Conservation (phyloP, 2,888 invertebrate species). For the Meloe dianella region DNA sequence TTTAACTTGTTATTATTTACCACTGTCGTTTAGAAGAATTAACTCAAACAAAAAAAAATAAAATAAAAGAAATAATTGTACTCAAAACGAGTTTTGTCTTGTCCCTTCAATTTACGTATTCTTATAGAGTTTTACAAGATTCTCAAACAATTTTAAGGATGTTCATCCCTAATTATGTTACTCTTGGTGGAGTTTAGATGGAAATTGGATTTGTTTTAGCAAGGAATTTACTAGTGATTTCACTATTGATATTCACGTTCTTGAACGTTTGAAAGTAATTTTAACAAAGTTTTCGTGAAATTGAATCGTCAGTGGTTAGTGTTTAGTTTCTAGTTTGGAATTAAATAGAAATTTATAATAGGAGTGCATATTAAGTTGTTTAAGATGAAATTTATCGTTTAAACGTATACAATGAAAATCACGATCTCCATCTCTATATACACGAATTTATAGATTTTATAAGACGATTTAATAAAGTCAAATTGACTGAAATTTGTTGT, state of each 20-base stretch:
- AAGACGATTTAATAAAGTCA: no score
- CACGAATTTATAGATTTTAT: no score
- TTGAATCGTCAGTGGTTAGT: background rate
- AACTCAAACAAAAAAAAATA: background rate
- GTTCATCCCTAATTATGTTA: background rate
- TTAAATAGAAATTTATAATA: background rate
- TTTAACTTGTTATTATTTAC: background rate
- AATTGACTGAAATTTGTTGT: no score
- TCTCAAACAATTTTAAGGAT: background rate
- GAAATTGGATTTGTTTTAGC: background rate
- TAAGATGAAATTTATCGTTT: no score
- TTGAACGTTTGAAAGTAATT: background rate
- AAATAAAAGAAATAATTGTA: background rate
- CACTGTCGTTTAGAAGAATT: background rate
- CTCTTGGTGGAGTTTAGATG: background rate
- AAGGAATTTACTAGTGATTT: background rate
- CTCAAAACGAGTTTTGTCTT: no score
- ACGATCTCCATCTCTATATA: no score
- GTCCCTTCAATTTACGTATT: background rate
- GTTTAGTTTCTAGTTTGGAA: background rate
- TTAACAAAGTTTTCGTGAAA: background rate
- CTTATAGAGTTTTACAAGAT: background rate
- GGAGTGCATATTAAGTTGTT: background rate
- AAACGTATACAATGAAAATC: no score
- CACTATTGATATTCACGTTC: constrained; percentile 2